Percentiles rank a stretch among this genome's conserved stretches.
These are phyloP conservation scores for Melipona quadrifasciata DNA, from an alignment of 1,140 invertebrate species.

Conservation along the genomic window DNA sequence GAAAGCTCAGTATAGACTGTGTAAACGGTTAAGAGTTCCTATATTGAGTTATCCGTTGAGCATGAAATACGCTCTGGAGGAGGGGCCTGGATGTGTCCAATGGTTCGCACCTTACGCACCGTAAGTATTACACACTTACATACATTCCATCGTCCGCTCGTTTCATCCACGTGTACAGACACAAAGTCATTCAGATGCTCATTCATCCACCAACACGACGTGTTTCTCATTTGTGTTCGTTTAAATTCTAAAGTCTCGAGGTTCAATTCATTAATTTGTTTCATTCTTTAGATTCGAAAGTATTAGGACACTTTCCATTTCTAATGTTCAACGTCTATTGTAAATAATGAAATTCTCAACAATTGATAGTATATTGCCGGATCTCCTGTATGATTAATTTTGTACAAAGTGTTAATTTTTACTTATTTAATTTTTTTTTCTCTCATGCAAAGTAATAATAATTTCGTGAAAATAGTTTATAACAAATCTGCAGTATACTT, in stretches of 20 bases:
- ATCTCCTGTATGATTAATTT: too few relatives aligned
- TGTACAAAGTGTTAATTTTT: too few relatives aligned
- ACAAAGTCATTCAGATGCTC: background rate
- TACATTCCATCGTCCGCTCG: too few relatives aligned
- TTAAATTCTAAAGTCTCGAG: background rate
- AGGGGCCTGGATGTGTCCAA: conserved; percentile 86
- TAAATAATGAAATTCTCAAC: too few relatives aligned
- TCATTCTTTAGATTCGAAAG: too few relatives aligned
- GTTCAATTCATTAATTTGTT: background rate
- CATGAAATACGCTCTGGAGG: conserved; percentile 86
- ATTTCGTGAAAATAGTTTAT: too few relatives aligned
- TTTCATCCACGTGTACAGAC: background rate
- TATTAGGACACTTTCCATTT: too few relatives aligned
- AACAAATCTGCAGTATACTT: too few relatives aligned
- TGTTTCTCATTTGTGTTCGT: background rate
- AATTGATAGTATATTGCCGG: too few relatives aligned
- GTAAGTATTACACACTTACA: conserved; percentile 80
- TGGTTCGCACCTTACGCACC: conserved; percentile 83
- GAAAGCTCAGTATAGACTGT: conserved; percentile 87
- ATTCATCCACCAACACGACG: background rate
- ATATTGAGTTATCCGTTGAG: conserved; percentile 88
- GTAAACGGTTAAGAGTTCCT: conserved; percentile 86
- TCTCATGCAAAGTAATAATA: too few relatives aligned
- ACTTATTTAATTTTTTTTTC: too few relatives aligned
- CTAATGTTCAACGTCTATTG: too few relatives aligned